These are phyloP conservation scores for Musca domestica DNA, from an alignment of 1,140 invertebrate genomes.

Conservation along the genomic window DNA sequence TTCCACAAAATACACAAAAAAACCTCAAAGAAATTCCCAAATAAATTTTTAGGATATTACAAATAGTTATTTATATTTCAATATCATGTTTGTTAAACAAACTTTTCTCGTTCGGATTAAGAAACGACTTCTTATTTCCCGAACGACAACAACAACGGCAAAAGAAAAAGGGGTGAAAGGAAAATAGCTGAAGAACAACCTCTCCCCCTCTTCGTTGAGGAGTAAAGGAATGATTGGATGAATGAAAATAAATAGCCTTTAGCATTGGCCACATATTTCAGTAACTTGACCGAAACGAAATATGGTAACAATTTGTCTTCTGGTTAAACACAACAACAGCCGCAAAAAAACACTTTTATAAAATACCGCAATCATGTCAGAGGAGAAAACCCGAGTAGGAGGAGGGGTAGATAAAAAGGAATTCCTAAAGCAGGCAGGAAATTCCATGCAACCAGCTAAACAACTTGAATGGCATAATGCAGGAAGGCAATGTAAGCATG, in stretches of 20 bases:
- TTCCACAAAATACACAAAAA: too few relatives aligned
- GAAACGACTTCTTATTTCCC: too few relatives aligned
- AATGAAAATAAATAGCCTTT: slow-evolving; percentile 14
- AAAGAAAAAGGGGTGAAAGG: too few relatives aligned
- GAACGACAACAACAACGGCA: too few relatives aligned
- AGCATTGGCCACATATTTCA: slow-evolving; percentile 19
- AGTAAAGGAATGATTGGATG: too few relatives aligned
- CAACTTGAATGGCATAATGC: not conserved
- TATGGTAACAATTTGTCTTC: slow-evolving; percentile 20
- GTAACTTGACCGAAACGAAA: slow-evolving; percentile 14
- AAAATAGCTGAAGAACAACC: too few relatives aligned
- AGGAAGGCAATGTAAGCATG: not conserved
- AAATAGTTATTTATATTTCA: too few relatives aligned
- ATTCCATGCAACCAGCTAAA: not conserved
- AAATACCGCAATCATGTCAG: too few relatives aligned
- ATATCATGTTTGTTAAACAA: too few relatives aligned
- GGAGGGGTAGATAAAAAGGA: not conserved
- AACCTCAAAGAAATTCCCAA: not conserved
- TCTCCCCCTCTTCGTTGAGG: too few relatives aligned
- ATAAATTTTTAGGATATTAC: not conserved
- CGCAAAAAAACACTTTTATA: not conserved
- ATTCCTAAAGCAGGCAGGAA: not conserved
- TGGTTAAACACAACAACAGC: slow-evolving; percentile 12
- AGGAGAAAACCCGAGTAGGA: too few relatives aligned
- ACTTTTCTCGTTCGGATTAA: too few relatives aligned